These are phyloP conservation scores for Triplophysa siluroides DNA, from an alignment of 2,113 vertebrate species.

Conservation along the genomic window DNA sequence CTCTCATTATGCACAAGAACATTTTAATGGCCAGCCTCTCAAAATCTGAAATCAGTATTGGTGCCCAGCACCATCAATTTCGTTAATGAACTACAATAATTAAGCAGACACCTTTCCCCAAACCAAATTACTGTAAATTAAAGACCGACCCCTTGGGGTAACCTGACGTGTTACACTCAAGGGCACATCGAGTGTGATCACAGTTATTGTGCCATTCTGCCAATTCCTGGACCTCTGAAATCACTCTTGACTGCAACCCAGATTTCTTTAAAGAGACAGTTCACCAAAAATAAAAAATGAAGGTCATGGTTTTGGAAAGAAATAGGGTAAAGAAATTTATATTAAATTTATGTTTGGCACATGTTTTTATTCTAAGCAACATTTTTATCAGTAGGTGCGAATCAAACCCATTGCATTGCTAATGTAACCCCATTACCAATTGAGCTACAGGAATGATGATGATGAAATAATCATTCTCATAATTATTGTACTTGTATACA, in stretches of 20 bases:
- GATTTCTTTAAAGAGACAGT: neutral
- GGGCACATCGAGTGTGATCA: neutral
- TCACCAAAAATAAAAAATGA: no score
- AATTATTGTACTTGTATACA: no score
- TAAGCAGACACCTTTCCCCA: neutral
- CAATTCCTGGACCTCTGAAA: neutral
- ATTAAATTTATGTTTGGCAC: no score
- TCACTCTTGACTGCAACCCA: neutral
- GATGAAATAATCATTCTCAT: no score
- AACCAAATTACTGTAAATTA: neutral
- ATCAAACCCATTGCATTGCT: no score
- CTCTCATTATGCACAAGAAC: neutral
- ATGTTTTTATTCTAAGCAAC: no score
- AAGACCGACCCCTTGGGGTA: neutral
- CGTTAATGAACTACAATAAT: neutral
- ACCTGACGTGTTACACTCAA: neutral
- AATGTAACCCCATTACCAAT: no score
- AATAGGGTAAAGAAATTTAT: no score
- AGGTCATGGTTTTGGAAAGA: no score
- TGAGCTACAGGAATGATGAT: no score
- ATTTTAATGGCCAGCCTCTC: neutral
- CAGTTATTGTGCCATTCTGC: neutral
- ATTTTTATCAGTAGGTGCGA: no score
- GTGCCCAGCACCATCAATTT: neutral
- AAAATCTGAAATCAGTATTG: neutral